These are phyloP conservation scores for Arbacia lixula DNA, from an alignment of 53 echinoderm and acorn worm species.

Conservation along the genomic window DNA sequence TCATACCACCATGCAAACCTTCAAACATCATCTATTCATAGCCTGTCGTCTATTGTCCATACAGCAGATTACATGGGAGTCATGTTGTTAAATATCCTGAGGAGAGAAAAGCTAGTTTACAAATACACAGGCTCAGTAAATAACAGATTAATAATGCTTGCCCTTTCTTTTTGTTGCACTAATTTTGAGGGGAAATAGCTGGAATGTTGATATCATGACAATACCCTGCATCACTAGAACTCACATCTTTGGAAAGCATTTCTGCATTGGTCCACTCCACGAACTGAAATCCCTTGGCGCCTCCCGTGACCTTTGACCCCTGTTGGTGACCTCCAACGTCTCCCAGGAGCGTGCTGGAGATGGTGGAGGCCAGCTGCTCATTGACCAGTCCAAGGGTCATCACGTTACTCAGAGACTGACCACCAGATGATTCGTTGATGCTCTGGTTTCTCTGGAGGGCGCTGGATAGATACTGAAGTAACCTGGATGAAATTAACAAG, in stretches of 20 bases:
- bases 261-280: slow-evolving; percentile 96
- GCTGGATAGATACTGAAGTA: slow-evolving; percentile 85
- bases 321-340: slow-evolving; percentile 58
- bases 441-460: slow-evolving; percentile 85
- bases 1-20: too few species aligned
- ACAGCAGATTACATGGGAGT: too few species aligned
- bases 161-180: too few species aligned
- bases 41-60: too few species aligned
- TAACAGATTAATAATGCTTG: too few species aligned
- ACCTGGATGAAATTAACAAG: slow-evolving; percentile 51
- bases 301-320: neutral
- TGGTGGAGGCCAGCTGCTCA: slow-evolving; percentile 81
- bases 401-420: slow-evolving; percentile 75
- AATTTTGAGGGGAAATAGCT: too few species aligned
- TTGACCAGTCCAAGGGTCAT: slow-evolving; percentile 85
- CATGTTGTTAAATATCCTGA: too few species aligned
- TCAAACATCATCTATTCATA: too few species aligned
- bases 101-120: too few species aligned
- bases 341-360: slow-evolving; percentile 81
- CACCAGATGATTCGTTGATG: slow-evolving; percentile 57
- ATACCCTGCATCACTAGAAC: slow-evolving; percentile 11
- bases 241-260: slow-evolving; percentile 97
- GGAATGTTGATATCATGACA: too few species aligned
- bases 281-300: slow-evolving; percentile 64
- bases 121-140: too few species aligned